phyloP scores from a whole-genome alignment of 2,797 vertebrate genomes.

The Gambusia yucatana region DNA sequence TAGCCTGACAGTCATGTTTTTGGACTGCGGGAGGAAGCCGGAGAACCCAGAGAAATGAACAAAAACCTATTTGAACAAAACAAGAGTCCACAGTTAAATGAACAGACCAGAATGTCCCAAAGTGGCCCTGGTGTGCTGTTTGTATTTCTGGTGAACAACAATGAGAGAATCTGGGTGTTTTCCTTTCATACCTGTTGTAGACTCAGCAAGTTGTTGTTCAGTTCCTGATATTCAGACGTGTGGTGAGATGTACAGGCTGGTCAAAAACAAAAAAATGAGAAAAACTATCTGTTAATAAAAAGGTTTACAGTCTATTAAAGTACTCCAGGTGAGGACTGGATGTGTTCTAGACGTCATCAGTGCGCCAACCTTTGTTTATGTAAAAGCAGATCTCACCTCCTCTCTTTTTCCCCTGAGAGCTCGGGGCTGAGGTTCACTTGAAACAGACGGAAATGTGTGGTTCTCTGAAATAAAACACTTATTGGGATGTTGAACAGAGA shows the following conservation, averaged over 20 bases:
- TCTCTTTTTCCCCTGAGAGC: too few relatives aligned
- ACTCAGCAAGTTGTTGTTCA: neutral
- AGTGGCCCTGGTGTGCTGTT: neutral
- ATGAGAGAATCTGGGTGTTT: neutral
- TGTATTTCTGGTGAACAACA: neutral
- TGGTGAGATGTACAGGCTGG: neutral
- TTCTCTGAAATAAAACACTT: neutral
- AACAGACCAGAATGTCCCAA: neutral
- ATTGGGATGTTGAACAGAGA: neutral
- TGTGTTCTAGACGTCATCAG: too few relatives aligned
- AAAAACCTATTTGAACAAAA: neutral
- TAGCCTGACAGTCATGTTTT: too few relatives aligned
- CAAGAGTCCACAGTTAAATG: neutral
- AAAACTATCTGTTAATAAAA: neutral
- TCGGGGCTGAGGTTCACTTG: too few relatives aligned
- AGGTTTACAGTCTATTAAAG: too few relatives aligned
- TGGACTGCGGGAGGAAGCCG: too few relatives aligned
- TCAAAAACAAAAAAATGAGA: neutral
- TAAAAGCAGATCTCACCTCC: too few relatives aligned
- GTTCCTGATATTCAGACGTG: neutral
- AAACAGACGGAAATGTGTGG: too few relatives aligned
- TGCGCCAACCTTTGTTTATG: too few relatives aligned
- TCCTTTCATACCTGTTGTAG: neutral
- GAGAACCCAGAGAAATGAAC: neutral
- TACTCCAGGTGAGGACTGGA: too few relatives aligned